Evolutionary conservation across 2,888 invertebrate genomes (phyloP).

Genomic region (Augiades crinisus): DNA sequence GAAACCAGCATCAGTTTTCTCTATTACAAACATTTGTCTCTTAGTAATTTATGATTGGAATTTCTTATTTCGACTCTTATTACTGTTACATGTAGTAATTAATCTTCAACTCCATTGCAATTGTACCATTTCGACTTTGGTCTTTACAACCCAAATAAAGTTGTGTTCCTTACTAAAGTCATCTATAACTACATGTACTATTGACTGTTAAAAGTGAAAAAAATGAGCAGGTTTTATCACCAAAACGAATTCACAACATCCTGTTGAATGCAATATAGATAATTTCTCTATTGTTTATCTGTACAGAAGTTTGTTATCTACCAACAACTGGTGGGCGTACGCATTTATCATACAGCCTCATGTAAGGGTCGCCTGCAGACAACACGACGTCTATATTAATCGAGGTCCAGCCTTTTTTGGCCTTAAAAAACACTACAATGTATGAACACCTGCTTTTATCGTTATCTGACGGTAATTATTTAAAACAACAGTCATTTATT

Average conservation of each 20-base stretch:
- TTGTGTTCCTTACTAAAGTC: too few relatives aligned
- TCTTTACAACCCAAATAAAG: too few relatives aligned
- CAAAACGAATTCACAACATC: neutral
- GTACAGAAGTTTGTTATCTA: neutral
- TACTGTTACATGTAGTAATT: too few relatives aligned
- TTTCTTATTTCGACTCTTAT: too few relatives aligned
- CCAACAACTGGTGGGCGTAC: constrained; percentile 9
- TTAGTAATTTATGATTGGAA: too few relatives aligned
- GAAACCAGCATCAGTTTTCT: too few relatives aligned
- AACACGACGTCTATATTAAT: constrained; percentile 1
- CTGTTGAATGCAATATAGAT: neutral
- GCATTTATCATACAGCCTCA: neutral
- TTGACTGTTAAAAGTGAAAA: too few relatives aligned
- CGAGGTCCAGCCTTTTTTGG: neutral
- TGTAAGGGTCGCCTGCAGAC: constrained; percentile 1
- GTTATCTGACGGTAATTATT: neutral
- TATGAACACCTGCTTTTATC: constrained; percentile 5
- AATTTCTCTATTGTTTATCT: neutral
- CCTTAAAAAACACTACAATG: neutral
- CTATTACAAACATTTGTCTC: too few relatives aligned
- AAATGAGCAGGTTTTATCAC: neutral
- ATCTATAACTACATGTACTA: too few relatives aligned
- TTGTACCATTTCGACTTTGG: too few relatives aligned
- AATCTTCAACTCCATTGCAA: too few relatives aligned
- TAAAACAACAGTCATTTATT: neutral